A percentile compares a stretch with the other conserved stretches of the same genome.
These are phyloP conservation scores for Drosophila trichaetosa DNA, from an alignment of 2,888 invertebrate genomes.

Conservation along the genomic window DNA sequence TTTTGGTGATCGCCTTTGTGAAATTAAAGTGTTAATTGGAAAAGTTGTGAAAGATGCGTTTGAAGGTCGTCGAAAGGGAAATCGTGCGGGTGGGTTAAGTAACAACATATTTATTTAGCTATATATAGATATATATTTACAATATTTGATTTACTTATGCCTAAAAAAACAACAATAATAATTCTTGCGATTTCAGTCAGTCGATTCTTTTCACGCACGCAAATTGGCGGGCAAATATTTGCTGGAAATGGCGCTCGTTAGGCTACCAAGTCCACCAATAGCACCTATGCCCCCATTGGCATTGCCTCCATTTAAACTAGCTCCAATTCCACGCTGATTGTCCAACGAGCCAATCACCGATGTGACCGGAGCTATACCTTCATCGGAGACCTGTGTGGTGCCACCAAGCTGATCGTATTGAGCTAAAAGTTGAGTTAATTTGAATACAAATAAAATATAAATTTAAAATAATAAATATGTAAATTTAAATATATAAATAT, in stretches of 20 bases:
- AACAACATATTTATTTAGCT: conserved; percentile 35
- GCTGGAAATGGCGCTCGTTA: conserved; percentile 40
- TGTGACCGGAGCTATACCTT: conserved; percentile 83
- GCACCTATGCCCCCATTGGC: not conserved
- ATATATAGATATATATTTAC: conserved; percentile 32
- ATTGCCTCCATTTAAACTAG: not conserved
- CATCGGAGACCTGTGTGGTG: conserved; percentile 83
- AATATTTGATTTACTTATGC: conserved; percentile 43
- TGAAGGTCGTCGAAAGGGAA: conserved; percentile 7
- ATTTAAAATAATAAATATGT: not conserved
- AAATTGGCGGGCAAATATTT: conserved; percentile 76
- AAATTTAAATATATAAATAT: not conserved
- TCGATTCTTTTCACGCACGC: conserved; percentile 46
- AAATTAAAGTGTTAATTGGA: conserved; percentile 53
- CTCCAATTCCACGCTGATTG: conserved; percentile 39
- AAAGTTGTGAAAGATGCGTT: conserved; percentile 46
- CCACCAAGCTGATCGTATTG: conserved; percentile 84
- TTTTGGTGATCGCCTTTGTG: conserved; percentile 34
- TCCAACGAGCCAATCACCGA: conserved; percentile 83
- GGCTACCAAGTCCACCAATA: conserved; percentile 6
- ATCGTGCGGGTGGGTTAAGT: conserved; percentile 3
- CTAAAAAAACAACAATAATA: conserved; percentile 33
- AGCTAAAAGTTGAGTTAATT: conserved; percentile 63
- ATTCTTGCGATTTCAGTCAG: conserved; percentile 50
- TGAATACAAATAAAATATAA: not conserved